Evolutionary conservation across 2,888 invertebrate species (phyloP).

Genomic region (Acanthosepion pharaonis): DNA sequence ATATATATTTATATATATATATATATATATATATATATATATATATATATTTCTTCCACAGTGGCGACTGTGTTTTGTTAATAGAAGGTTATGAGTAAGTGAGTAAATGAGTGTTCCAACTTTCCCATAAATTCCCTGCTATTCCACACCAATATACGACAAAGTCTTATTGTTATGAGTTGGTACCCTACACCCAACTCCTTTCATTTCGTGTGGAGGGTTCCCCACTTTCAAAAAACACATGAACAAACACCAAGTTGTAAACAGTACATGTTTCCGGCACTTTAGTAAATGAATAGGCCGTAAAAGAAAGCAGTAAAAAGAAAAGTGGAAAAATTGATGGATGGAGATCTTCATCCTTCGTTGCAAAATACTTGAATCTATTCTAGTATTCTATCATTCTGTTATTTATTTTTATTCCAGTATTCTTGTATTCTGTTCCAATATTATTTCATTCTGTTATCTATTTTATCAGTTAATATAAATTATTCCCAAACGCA

Average conservation of each 20-base stretch:
- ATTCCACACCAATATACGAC: background rate
- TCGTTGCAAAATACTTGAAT: too few species aligned
- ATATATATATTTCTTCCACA: background rate
- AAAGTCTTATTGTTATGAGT: conserved; percentile 33
- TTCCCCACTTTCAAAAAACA: background rate
- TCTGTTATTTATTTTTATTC: too few species aligned
- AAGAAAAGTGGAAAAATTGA: too few species aligned
- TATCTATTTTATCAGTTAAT: too few species aligned
- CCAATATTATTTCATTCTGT: too few species aligned
- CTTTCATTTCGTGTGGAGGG: background rate
- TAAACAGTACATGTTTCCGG: conserved; percentile 33
- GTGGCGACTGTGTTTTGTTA: background rate
- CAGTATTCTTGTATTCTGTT: too few species aligned
- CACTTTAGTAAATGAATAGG: background rate
- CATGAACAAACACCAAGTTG: background rate
- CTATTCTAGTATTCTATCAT: too few species aligned
- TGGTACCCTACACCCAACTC: background rate
- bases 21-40: conserved; percentile 33
- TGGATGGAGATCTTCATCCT: too few species aligned
- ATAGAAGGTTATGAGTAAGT: background rate
- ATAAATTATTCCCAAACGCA: too few species aligned
- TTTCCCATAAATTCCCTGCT: background rate
- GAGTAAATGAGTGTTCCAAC: background rate
- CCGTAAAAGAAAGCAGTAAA: background rate
- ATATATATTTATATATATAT: conserved; percentile 22